Evolutionary conservation across 2,113 vertebrate genomes (phyloP).

Genomic region (Salvator merianae): DNA sequence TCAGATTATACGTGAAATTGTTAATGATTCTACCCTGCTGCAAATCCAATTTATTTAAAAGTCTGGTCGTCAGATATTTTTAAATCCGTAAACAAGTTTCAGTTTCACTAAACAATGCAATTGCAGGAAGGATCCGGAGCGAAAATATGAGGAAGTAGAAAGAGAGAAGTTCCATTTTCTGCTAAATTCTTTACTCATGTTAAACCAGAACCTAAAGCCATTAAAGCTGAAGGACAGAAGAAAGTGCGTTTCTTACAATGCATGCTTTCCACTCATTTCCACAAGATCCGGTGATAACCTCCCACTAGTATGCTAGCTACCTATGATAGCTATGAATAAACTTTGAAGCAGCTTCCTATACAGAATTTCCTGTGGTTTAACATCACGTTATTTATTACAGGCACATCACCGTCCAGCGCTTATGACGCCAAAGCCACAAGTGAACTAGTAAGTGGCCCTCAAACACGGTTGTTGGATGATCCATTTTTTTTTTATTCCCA

Average conservation of each 20-base stretch:
- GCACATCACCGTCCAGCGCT: background rate
- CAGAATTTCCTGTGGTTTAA: background rate
- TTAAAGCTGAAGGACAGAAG: no score
- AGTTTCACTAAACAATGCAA: background rate
- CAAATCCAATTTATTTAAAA: background rate
- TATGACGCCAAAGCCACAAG: background rate
- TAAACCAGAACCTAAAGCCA: no score
- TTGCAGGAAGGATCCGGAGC: no score
- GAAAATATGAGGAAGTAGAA: no score
- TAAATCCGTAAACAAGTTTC: background rate
- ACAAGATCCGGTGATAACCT: no score
- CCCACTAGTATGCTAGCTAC: no score
- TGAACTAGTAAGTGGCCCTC: no score
- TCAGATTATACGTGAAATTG: background rate
- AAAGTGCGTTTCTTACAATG: no score
- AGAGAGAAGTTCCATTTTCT: no score
- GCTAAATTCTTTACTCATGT: no score
- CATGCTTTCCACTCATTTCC: no score
- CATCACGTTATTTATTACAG: background rate
- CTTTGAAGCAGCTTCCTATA: background rate
- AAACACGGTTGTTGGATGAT: background rate
- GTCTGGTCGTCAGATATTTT: background rate
- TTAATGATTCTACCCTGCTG: background rate
- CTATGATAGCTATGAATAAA: no score
- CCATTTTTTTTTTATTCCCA: background rate